A percentile compares a stretch with the other conserved stretches of the same genome.
These are phyloP conservation scores for Xiphias gladius DNA, from an alignment of 2,113 vertebrate genomes.

Conservation along the genomic window DNA sequence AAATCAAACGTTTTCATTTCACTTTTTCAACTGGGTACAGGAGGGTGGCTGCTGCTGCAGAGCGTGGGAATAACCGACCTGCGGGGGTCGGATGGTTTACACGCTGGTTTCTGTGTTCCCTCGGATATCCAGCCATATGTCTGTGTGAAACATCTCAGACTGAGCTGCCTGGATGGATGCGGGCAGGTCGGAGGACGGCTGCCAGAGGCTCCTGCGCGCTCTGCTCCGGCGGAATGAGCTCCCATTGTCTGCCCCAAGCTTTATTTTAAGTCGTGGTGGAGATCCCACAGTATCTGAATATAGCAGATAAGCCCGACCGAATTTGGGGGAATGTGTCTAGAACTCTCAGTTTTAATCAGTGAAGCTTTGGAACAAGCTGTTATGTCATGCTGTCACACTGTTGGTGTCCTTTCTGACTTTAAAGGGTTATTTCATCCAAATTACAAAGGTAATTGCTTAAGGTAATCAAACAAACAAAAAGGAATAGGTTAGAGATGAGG, in stretches of 20 bases:
- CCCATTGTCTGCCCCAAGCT: too few species aligned
- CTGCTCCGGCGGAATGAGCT: too few species aligned
- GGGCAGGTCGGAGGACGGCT: background rate
- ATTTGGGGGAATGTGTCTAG: background rate
- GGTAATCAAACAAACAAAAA: too few species aligned
- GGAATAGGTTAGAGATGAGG: too few species aligned
- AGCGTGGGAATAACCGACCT: conserved; percentile 25
- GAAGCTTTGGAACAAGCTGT: too few species aligned
- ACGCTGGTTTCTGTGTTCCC: conserved; percentile 30
- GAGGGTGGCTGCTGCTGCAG: conserved; percentile 26
- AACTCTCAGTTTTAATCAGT: too few species aligned
- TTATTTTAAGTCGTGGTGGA: too few species aligned
- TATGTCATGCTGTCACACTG: too few species aligned
- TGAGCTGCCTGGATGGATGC: background rate
- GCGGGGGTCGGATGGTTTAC: conserved; percentile 27
- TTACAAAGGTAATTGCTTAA: too few species aligned
- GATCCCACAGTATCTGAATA: too few species aligned
- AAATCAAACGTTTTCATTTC: conserved; percentile 78
- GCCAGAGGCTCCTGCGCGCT: background rate
- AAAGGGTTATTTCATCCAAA: too few species aligned
- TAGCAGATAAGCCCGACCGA: too few species aligned
- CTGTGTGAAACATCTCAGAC: background rate
- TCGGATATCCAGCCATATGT: background rate
- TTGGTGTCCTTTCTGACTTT: background rate
- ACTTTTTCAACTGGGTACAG: conserved; percentile 66